These are phyloP conservation scores for Acronicta aceris DNA, from an alignment of 2,888 invertebrate genomes.

Conservation along the genomic window DNA sequence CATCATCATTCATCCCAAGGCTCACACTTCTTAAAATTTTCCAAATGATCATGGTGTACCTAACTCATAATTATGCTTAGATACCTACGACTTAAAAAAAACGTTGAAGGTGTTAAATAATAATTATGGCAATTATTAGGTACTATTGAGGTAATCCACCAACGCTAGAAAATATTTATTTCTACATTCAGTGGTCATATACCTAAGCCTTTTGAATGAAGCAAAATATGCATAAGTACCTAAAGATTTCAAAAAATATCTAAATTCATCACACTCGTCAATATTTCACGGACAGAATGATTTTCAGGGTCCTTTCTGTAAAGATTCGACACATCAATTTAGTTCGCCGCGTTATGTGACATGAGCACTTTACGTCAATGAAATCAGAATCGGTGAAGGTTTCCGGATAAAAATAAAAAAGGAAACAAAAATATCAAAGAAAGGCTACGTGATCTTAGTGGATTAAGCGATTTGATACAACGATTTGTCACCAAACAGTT, in stretches of 20 bases:
- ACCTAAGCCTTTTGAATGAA: constrained; percentile 6
- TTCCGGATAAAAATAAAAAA: neutral
- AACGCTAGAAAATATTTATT: neutral
- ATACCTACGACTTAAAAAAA: too few species aligned
- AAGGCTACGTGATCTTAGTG: constrained; percentile 20
- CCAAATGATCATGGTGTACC: too few species aligned
- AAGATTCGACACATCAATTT: constrained; percentile 48
- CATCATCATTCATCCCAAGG: neutral
- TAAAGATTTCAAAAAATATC: constrained; percentile 19
- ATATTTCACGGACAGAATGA: constrained; percentile 41
- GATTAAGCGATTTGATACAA: constrained; percentile 20
- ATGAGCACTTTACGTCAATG: constrained; percentile 6
- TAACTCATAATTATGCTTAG: too few species aligned
- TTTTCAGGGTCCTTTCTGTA: constrained; percentile 45
- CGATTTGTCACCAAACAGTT: constrained; percentile 71
- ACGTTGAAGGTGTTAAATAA: too few species aligned
- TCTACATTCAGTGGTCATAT: constrained; percentile 11
- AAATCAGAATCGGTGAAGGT: constrained; percentile 5
- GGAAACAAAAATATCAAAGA: constrained; percentile 8
- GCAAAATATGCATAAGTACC: constrained; percentile 20
- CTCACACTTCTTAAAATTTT: too few species aligned
- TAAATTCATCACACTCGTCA: constrained; percentile 38
- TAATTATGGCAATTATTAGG: too few species aligned
- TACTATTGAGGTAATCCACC: too few species aligned
- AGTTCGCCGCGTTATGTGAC: constrained; percentile 15